phyloP scores from a whole-genome alignment of 1,140 invertebrate species.

The Apolygus lucorum region DNA sequence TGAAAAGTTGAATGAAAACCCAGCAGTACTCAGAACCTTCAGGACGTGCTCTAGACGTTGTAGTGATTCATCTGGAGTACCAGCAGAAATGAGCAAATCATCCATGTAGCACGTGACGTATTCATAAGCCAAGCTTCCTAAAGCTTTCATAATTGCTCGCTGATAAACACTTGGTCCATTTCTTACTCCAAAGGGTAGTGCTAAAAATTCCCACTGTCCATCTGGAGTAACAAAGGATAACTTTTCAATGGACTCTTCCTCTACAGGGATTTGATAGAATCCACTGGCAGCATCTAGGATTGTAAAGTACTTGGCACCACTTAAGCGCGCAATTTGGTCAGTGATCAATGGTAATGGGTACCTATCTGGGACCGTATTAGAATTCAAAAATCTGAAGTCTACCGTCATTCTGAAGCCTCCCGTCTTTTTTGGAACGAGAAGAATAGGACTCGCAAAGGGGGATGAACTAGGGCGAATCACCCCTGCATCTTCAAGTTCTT shows the following conservation, averaged over 20 bases:
- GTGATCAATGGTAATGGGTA: constrained; percentile 44
- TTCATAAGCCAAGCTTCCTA: background rate
- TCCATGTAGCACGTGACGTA: background rate
- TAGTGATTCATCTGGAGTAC: constrained; percentile 17
- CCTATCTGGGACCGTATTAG: constrained; percentile 37
- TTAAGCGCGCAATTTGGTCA: too few species aligned
- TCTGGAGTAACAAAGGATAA: too few species aligned
- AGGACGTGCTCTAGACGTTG: constrained; percentile 10
- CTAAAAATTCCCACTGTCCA: constrained; percentile 38
- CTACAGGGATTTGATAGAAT: constrained; percentile 40
- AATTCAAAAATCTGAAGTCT: constrained; percentile 43
- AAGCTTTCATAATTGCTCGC: constrained; percentile 35
- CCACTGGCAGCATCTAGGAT: constrained; percentile 36
- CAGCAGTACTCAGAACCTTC: background rate
- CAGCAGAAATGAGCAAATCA: background rate
- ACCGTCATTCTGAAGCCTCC: constrained; percentile 34
- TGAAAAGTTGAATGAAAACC: constrained; percentile 26
- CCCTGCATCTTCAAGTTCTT: constrained; percentile 32
- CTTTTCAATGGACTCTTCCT: constrained; percentile 37
- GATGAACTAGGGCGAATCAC: constrained; percentile 3
- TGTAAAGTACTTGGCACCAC: constrained; percentile 35
- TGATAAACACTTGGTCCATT: constrained; percentile 41
- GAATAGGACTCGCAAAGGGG: constrained; percentile 31
- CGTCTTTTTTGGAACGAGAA: constrained; percentile 35
- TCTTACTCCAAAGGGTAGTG: constrained; percentile 42